Evolutionary conservation across 2,797 vertebrate species (phyloP), one percentile per base, ranked within the genome.

Genomic region (Sebastiscus tertius): DNA sequence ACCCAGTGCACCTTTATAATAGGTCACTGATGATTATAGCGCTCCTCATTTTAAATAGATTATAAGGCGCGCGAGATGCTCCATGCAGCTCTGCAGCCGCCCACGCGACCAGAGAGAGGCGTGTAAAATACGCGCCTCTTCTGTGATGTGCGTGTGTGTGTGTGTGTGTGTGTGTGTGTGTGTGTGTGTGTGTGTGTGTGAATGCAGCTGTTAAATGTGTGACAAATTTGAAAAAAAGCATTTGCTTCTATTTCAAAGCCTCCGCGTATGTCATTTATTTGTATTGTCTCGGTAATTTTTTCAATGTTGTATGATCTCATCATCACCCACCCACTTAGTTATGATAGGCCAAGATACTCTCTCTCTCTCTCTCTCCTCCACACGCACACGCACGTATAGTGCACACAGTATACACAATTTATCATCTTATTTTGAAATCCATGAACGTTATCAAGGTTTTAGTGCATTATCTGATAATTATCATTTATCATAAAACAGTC

Each of bases 1-100:
- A 64, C 87, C 29, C 78, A 39, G 83, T 72, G 85, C 87, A 93
- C 92, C 88, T 89, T 88, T 86, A 89, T 89, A 93, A 93, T 91
- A 92, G 95, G 94, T 96, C 94, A 95, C 84, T 91, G 93, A 93
- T 94, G 92, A 93, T 93, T 90, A 91, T 88, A 93, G 90, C 89
- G 85, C 88, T 88, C 83, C 87, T 89, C 87, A 87, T 93, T 94
- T 93, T 89, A 93, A 95, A 90, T 69, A 92, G 91, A 95, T 95
- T 93, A 94, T 87, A 92, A 92, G 86, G 85, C 88, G 87, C 80
- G 70, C 88, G 89, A 79, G 70, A 79, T 80, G 86, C 87, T 89
- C 72, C 82, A 42, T 42, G 39, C 39, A 81, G 90, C 90, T 92
- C 92, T 67, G 75, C 87, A 93, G 88, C 86, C 92, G 75, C 91